These are phyloP conservation scores for Mesoclemmys tuberculata DNA, from an alignment of 2,113 vertebrate species.

Conservation along the genomic window DNA sequence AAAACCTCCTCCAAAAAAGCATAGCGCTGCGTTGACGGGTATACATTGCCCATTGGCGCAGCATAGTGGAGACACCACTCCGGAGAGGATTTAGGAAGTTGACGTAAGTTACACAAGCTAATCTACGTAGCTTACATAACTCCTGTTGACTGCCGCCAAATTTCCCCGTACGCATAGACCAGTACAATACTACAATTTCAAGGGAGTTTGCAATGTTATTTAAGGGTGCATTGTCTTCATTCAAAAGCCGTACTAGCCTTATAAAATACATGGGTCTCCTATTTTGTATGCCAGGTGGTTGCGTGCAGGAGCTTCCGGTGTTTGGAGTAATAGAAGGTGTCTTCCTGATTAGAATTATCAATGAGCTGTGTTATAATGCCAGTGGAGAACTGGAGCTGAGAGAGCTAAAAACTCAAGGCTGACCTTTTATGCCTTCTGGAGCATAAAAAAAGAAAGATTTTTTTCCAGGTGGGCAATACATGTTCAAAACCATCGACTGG, in stretches of 20 bases:
- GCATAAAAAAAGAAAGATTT: conserved; percentile 70
- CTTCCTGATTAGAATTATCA: conserved; percentile 76
- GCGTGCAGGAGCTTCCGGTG: conserved; percentile 80
- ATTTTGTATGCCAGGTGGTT: conserved; percentile 39
- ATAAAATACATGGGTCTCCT: not conserved
- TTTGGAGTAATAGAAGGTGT: conserved; percentile 80
- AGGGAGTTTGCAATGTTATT: not conserved
- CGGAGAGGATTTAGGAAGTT: too few relatives aligned
- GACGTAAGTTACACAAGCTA: too few relatives aligned
- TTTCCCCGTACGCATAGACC: too few relatives aligned
- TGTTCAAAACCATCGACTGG: not conserved
- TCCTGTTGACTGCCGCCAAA: too few relatives aligned
- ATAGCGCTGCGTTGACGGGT: too few relatives aligned
- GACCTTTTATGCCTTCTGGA: conserved; percentile 34
- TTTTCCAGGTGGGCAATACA: conserved; percentile 65
- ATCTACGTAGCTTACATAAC: too few relatives aligned
- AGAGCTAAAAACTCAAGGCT: conserved; percentile 72
- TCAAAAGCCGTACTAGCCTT: not conserved
- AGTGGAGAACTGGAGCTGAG: conserved; percentile 74
- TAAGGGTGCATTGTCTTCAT: not conserved
- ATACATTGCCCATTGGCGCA: too few relatives aligned
- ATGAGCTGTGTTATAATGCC: conserved; percentile 77
- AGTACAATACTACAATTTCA: not conserved
- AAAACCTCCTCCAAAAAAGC: too few relatives aligned
- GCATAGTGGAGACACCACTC: too few relatives aligned